Base-by-base conservation (phyloP, 1,140 invertebrate species). In the Conus betulinus region DNA sequence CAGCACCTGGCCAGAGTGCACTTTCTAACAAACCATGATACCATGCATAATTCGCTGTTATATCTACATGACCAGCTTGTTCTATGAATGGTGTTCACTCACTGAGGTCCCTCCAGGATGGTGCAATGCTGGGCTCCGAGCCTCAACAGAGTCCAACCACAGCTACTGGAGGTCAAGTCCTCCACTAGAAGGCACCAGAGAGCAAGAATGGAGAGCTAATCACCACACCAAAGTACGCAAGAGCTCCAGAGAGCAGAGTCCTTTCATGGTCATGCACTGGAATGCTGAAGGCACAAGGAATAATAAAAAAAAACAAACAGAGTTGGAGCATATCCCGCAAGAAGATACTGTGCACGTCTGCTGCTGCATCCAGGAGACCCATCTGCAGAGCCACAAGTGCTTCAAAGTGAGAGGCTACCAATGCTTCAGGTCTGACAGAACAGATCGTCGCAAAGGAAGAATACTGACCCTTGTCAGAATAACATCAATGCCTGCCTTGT, bases 391-490 rank as follows among this genome's bases (percentile, higher is more conserved):
- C 51, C 13, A 10, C 60, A 63, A 63, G 20, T 63, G 11, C 60
- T 63, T 63, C 20, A 82, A 82, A 39, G 51, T 82, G 25, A 82
- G 79, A 82, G 79, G 79, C 27, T 82, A 82, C 27, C 79, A 82
- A 39, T 17, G 15, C n/a, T 82, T 82, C 79, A 51, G 79, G 79
- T 51, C 27, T 1, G 79, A 82, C 52, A 27, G 27, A 39, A 27
- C 27, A 20, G 79, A 52, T 7, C 6, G 82, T 20, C 52, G 55
- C 52, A 84, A 55, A 23, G 82, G 51, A 6, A 23, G 82, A 55
- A 52, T 84, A 5, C 11, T 84, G 15, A 84, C 51, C 51, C 55
- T 84, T 8, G 82, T 84, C 52, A 52, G 55, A 84, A 84, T 23
- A 84, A 84, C 82, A 84, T 84, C 23, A 55, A 84, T 60, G 81